Evolutionary conservation across 2,113 vertebrate species (phyloP), one percentile per base, ranked within the genome.

Genomic region (Chauna torquata): DNA sequence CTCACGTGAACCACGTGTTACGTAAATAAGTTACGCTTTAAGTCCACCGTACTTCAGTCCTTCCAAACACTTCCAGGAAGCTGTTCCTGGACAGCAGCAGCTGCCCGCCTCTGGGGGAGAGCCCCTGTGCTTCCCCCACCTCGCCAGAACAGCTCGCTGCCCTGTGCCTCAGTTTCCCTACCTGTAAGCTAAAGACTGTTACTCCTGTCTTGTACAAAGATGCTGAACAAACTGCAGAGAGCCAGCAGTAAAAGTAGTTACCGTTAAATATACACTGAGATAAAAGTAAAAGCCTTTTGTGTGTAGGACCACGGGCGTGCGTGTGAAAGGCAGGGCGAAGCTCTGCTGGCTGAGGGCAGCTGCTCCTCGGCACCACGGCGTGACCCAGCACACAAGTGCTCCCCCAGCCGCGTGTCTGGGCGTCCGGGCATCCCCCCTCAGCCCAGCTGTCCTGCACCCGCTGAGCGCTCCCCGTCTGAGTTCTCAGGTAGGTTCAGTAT

Each of bases 391-490:
- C 85, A 86, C 78, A 6, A 74, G 68, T 1, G 68, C 1, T 25
- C 55, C 80, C 44, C 54, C 59, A 47, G 70, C 88, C 92, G 86
- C 0, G 8, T 47, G 80, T 58, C 22, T 2, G 50, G 47, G 47
- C 9, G 57, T 36, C 79, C 3, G 0, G 1, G 7, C n/a, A 8
- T 64, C 54, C 75, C 75, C 76, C 82, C 68, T 19, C 42, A 1
- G 27, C 80, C 82, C 57, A 1, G 92, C 95, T 68, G 96, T 97
- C 97, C 98, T 97, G 80, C 96, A 86, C 97, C 97, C 96, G 90
- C 95, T 97, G 98, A 98, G 98, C 95, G 86, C 94, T 97, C 94
- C 54, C 93, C 92, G 97, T 97, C 97, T 91, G 95, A 95, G 97
- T 92, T 97, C 93, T 82, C 61, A 97, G 95, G 97, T 94, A 97